Evolutionary conservation across 2,113 vertebrate species (phyloP), one percentile per base, ranked within the genome.

Genomic region (Gambusia holbrooki): DNA sequence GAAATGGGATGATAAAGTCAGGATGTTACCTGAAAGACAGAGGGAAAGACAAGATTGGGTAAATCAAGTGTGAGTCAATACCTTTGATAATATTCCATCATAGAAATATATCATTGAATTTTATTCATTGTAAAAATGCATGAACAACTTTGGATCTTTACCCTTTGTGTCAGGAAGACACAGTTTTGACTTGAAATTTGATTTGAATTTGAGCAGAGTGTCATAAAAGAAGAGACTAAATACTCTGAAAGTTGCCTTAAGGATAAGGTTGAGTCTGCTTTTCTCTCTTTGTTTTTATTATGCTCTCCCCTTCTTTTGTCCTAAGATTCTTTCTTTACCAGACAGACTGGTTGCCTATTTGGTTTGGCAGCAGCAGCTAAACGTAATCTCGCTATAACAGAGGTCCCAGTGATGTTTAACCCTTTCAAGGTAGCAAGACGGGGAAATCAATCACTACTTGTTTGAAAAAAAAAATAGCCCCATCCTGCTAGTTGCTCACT

Each of bases 11-110:
- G 69, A 85, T 83, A 71, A 60, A 82, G 83, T 77, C 45, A 77
- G 62, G 29, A 54, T 66, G 65, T 93, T 94, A 94, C 93, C 93
- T 94, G 92, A n/a, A 91, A 93, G 62, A 88, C 58, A 91, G 15
- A 87, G 42, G 48, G 35, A 88, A 33, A 86, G 58, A 83, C n/a
- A 77, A 13, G 0, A 12, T 88, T 66, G 88, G 85, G 77, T 54
- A 29, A 79, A 9, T 42, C 12, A 13, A 5, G 2, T 60, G 7
- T 60, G 22, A 51, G 71, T 60, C 42, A 48, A 48, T 71, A 27
- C 58, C 5, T 29, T 51, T 68, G 3, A 15, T 64, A 30, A 69
- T 32, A 48, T 60, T 77, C 29, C 62, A 71, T 5, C 13, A 71
- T 45, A 1, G 62, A 51, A 28, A 63, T 37, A 45, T 64, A 62